Conservation (phyloP, 2,888 invertebrate genomes). For the Phalangium opilio region DNA sequence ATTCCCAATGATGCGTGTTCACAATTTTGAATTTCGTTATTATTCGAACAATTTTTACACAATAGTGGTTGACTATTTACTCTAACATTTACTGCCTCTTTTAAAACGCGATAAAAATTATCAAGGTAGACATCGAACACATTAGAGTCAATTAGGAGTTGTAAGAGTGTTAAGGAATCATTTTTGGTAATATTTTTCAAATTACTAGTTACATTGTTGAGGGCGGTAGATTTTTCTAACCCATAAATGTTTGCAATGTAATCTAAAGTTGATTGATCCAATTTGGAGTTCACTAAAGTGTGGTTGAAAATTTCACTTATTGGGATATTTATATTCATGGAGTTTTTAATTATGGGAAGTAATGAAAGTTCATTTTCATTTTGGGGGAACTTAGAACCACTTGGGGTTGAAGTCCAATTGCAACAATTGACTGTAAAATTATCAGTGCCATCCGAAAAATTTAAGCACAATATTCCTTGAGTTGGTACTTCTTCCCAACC, state of each 20-base stretch:
- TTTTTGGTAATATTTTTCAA: not conserved
- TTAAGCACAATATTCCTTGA: constrained; percentile 30
- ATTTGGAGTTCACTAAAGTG: not conserved
- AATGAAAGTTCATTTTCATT: not conserved
- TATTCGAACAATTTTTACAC: constrained; percentile 25
- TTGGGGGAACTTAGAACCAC: not conserved
- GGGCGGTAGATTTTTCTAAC: not conserved
- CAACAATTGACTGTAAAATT: constrained; percentile 17
- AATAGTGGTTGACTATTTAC: constrained; percentile 22
- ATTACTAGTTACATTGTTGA: not conserved
- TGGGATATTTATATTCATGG: not conserved
- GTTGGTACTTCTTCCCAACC: constrained; percentile 29
- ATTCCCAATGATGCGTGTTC: constrained; percentile 42
- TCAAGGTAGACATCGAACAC: constrained; percentile 10
- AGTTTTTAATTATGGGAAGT: not conserved
- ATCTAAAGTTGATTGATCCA: not conserved
- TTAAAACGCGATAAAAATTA: constrained; percentile 26
- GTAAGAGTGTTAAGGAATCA: not conserved
- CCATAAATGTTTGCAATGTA: not conserved
- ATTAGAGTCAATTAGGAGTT: not conserved
- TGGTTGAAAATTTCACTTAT: not conserved
- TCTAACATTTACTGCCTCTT: constrained; percentile 24
- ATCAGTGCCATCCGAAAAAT: constrained; percentile 25
- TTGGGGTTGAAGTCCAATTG: not conserved
- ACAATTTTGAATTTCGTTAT: constrained; percentile 4